Evolutionary conservation across 2,797 vertebrate species (phyloP).

Genomic region (Muraenolepis orangiensis): DNA sequence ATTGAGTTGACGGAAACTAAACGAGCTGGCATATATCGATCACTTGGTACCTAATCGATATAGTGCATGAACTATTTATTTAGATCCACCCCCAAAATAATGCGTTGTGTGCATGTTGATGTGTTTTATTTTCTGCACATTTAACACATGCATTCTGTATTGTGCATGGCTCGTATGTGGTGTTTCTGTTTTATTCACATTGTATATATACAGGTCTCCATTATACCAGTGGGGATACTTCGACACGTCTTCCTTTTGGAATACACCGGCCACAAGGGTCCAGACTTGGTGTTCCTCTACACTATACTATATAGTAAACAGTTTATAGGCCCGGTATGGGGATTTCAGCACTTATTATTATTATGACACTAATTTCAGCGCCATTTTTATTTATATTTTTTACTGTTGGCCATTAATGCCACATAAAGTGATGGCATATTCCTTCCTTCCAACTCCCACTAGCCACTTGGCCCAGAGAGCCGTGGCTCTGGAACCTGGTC

Average conservation of each 20-base stretch:
- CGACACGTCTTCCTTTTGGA: background rate
- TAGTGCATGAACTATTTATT: background rate
- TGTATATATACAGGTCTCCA: background rate
- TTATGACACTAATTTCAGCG: background rate
- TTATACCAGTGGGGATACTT: background rate
- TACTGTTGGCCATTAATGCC: background rate
- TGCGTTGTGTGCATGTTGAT: background rate
- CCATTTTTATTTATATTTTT: constrained; percentile 4
- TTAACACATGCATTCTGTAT: background rate
- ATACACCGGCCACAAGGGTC: background rate
- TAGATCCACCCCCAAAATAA: background rate
- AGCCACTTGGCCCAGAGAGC: constrained; percentile 19
- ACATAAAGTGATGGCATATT: constrained; percentile 4
- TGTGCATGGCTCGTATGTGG: background rate
- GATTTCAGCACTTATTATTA: background rate
- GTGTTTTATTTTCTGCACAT: background rate
- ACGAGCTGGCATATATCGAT: background rate
- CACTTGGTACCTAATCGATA: background rate
- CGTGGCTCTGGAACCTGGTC: constrained; percentile 7
- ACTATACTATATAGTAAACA: background rate
- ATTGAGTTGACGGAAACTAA: background rate
- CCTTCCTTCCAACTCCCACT: background rate
- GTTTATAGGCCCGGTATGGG: background rate
- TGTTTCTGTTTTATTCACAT: background rate
- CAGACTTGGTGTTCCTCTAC: background rate